phyloP scores from a whole-genome alignment of 1,140 invertebrate species.

The Campoletis sonorensis region DNA sequence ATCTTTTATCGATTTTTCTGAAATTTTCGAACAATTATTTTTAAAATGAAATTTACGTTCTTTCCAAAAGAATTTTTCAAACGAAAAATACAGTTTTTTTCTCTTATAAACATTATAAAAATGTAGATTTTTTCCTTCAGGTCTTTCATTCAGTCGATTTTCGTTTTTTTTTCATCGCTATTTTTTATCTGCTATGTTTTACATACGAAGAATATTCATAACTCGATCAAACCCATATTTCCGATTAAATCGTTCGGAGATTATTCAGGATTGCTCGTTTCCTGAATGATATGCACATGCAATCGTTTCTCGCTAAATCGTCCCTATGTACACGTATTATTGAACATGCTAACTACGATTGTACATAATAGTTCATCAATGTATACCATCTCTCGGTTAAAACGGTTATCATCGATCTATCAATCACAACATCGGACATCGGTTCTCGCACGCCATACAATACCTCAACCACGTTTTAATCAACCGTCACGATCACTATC shows the following conservation, averaged over 20 bases:
- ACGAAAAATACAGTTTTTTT: too few relatives aligned
- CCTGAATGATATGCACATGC: slow-evolving; percentile 1
- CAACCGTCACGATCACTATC: not conserved
- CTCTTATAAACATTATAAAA: too few relatives aligned
- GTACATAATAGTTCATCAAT: slow-evolving; percentile 3
- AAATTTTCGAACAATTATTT: too few relatives aligned
- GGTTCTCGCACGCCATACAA: not conserved
- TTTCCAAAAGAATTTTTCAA: too few relatives aligned
- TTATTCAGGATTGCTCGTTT: slow-evolving; percentile 1
- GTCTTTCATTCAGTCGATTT: not conserved
- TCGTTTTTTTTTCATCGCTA: not conserved
- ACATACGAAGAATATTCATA: not conserved
- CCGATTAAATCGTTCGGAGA: not conserved
- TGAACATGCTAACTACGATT: not conserved
- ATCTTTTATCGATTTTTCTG: too few relatives aligned
- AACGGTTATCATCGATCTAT: slow-evolving; percentile 31
- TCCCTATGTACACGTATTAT: not conserved
- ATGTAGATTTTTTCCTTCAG: not conserved
- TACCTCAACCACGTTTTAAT: not conserved
- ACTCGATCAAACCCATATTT: slow-evolving; percentile 15
- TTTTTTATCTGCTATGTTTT: not conserved
- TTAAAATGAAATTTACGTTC: too few relatives aligned
- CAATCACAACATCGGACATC: slow-evolving; percentile 31
- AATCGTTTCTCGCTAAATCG: not conserved
- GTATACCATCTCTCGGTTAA: not conserved